Evolutionary conservation across 1,140 invertebrate species (phyloP).

Genomic region (Penaeus indicus): DNA sequence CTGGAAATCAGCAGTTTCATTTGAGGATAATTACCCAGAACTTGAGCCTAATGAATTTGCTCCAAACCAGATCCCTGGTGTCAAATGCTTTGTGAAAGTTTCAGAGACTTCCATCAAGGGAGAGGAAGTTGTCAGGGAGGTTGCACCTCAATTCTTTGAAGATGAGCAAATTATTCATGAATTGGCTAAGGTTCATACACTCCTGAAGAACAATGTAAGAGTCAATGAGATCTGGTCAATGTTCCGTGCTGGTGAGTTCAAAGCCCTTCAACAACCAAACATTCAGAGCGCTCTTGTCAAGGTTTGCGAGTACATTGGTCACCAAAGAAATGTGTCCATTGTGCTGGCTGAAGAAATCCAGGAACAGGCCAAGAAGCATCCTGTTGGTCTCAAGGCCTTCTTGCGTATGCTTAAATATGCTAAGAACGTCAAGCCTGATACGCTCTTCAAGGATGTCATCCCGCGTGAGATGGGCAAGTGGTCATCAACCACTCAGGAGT

Average conservation of each 20-base stretch:
- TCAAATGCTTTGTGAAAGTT: conserved; percentile 65
- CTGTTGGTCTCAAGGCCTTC: conserved; percentile 67
- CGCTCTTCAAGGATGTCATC: conserved; percentile 68
- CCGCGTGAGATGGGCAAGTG: conserved; percentile 84
- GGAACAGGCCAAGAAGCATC: conserved; percentile 61
- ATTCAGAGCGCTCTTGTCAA: conserved; percentile 65
- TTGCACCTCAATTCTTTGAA: conserved; percentile 66
- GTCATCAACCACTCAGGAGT: conserved; percentile 81
- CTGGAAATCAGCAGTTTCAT: conserved; percentile 61
- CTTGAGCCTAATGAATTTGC: conserved; percentile 64
- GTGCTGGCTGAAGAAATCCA: conserved; percentile 81
- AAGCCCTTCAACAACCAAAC: conserved; percentile 62
- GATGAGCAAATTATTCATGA: conserved; percentile 64
- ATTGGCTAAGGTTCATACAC: conserved; percentile 58
- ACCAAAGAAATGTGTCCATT: conserved; percentile 65
- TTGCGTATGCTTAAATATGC: conserved; percentile 66
- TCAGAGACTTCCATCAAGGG: conserved; percentile 66
- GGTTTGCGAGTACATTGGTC: conserved; percentile 65
- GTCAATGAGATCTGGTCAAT: conserved; percentile 66
- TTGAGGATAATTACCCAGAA: conserved; percentile 65
- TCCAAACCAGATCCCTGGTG: conserved; percentile 65
- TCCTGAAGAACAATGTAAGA: conserved; percentile 63
- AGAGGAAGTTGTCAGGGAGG: conserved; percentile 65
- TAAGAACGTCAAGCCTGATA: conserved; percentile 66
- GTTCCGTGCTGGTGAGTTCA: conserved; percentile 66